A percentile compares a stretch with the other conserved stretches of the same genome.
Evolutionary conservation across 2,113 vertebrate genomes (phyloP).

Genomic region (Dipodomys spectabilis): DNA sequence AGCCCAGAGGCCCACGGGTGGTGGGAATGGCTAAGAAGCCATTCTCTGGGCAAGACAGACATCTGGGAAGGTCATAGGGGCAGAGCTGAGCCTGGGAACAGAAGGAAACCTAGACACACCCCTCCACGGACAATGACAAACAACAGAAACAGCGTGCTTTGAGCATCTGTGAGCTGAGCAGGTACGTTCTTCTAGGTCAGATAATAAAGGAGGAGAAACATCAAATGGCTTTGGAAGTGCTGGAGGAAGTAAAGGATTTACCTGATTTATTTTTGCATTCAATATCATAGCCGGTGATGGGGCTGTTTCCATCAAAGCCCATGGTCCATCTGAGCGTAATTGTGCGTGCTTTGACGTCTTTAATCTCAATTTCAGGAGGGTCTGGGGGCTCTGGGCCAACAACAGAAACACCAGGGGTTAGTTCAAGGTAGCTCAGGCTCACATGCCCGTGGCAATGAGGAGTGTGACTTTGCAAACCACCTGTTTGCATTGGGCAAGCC

Average conservation of each 20-base stretch:
- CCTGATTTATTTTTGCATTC: conserved; percentile 99
- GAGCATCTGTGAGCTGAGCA: background rate
- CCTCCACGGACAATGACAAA: background rate
- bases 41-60: background rate
- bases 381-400: conserved; percentile 93
- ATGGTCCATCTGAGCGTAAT: conserved; percentile 99
- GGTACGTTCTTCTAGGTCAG: background rate
- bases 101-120: background rate
- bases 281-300: conserved; percentile 98
- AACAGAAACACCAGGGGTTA: conserved; percentile 48
- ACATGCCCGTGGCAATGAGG: fast-evolving
- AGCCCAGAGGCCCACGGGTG: fast-evolving
- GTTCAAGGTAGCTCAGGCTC: background rate
- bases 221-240: fast-evolving
- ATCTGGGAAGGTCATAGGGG: background rate
- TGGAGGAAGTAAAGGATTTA: conserved; percentile 79
- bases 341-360: conserved; percentile 96
- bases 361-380: conserved; percentile 97
- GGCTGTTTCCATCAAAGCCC: conserved; percentile 99
- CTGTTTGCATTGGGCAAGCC: background rate
- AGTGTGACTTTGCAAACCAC: fast-evolving
- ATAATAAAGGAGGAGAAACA: too few species aligned
- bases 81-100: background rate
- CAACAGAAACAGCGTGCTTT: background rate
- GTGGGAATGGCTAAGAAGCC: background rate